A percentile compares a stretch with the other conserved stretches of the same genome.
These are phyloP conservation scores for Archivesica marissinica DNA, from an alignment of 1,140 invertebrate genomes.

Conservation along the genomic window DNA sequence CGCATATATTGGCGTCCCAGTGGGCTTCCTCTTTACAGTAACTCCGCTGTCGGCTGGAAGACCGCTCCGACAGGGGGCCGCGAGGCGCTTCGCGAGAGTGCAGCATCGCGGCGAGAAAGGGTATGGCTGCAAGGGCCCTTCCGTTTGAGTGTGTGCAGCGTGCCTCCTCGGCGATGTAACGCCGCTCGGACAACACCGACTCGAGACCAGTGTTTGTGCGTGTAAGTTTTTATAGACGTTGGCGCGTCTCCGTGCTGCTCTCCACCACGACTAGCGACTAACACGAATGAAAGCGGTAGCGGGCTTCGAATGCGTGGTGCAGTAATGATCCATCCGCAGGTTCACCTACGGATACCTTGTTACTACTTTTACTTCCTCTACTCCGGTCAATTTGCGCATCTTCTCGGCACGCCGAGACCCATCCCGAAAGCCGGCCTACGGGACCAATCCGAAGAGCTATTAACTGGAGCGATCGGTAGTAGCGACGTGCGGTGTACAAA, in stretches of 20 bases:
- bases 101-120: background rate
- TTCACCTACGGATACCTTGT: conserved; percentile 95
- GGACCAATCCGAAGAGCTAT: conserved; percentile 87
- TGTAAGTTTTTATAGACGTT: too few species aligned
- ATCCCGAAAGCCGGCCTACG: conserved; percentile 82
- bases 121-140: background rate
- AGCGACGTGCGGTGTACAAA: conserved; percentile 96
- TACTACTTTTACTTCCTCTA: conserved; percentile 94
- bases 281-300: background rate
- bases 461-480: conserved; percentile 94
- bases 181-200: too few species aligned
- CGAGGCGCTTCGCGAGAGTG: background rate
- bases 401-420: conserved; percentile 85
- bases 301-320: background rate
- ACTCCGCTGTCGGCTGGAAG: background rate
- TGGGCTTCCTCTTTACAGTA: too few species aligned
- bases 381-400: conserved; percentile 90
- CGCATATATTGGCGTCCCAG: too few species aligned
- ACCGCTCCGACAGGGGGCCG: background rate
- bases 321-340: conserved; percentile 92
- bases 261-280: background rate
- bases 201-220: too few species aligned
- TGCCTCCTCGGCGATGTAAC: too few species aligned
- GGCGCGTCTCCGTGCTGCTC: background rate
- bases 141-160: background rate